Evolutionary conservation across 2,888 invertebrate species (phyloP).

Genomic region (Hypolimnas misippus): DNA sequence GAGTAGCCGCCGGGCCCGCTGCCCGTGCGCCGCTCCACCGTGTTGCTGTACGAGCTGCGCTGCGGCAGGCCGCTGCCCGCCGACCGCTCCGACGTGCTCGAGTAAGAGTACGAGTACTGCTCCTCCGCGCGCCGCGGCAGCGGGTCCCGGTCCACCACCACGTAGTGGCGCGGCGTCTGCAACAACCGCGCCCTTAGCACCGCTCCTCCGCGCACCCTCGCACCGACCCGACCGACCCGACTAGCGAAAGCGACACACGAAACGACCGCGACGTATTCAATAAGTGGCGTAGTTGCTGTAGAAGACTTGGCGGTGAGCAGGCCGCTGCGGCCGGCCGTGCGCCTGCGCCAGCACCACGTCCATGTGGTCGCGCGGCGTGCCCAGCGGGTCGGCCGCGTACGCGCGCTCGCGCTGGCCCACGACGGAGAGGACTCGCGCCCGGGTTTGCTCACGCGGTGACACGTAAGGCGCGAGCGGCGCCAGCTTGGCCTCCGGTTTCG

Average conservation of each 20-base stretch:
- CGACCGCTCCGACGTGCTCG: conserved; percentile 84
- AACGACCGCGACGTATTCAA: conserved; percentile 57
- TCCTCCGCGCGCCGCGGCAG: conserved; percentile 88
- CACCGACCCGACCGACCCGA: conserved; percentile 58
- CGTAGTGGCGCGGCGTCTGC: conserved; percentile 95
- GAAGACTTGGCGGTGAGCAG: conserved; percentile 78
- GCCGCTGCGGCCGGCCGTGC: conserved; percentile 82
- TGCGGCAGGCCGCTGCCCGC: conserved; percentile 81
- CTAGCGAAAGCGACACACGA: conserved; percentile 80
- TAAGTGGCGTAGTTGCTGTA: conserved; percentile 82
- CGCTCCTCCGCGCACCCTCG: conserved; percentile 53
- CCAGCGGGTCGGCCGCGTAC: conserved; percentile 83
- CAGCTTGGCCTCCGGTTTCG: conserved; percentile 83
- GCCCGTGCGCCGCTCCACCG: conserved; percentile 88
- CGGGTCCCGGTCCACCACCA: conserved; percentile 92
- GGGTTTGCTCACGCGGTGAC: conserved; percentile 86
- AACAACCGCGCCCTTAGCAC: conserved; percentile 79
- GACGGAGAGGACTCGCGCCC: conserved; percentile 85
- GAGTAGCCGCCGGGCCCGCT: conserved; percentile 90
- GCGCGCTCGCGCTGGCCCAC: conserved; percentile 85
- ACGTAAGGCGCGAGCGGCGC: conserved; percentile 87
- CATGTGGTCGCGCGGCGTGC: conserved; percentile 86
- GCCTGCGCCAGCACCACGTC: conserved; percentile 86
- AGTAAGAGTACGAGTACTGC: conserved; percentile 94
- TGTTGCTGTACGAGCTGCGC: conserved; percentile 86